Percentiles rank a stretch among this genome's conserved stretches.
These are phyloP conservation scores for Anser cygnoides DNA, from an alignment of 2,113 vertebrate genomes.

Conservation along the genomic window DNA sequence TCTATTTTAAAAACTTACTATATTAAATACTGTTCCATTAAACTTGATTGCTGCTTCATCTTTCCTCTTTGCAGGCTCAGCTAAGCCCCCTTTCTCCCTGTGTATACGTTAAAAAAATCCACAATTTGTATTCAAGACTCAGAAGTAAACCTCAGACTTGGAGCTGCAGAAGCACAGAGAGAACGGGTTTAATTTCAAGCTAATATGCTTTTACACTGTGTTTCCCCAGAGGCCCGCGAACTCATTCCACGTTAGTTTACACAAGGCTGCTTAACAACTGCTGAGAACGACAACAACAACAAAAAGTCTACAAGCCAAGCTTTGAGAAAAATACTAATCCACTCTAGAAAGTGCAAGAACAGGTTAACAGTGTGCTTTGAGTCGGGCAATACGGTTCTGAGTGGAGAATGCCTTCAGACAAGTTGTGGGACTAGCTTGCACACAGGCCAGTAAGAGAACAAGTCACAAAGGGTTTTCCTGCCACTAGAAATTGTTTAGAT, in stretches of 20 bases:
- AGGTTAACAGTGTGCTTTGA: neutral
- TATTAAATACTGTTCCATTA: neutral
- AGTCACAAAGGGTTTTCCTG: neutral
- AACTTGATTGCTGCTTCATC: neutral
- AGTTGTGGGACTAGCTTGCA: neutral
- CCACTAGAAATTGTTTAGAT: neutral
- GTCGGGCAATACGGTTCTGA: neutral
- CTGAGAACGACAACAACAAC: neutral
- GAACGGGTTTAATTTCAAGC: neutral
- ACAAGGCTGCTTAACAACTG: neutral
- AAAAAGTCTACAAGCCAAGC: neutral
- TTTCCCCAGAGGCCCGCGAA: constrained; percentile 7
- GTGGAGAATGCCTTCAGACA: neutral
- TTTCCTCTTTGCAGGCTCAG: neutral
- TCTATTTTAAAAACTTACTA: neutral
- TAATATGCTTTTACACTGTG: neutral
- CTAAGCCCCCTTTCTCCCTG: neutral
- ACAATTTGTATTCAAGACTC: neutral
- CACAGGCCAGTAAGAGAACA: neutral
- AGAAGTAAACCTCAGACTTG: neutral
- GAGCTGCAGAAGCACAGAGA: neutral
- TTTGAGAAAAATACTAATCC: neutral
- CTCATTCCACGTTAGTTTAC: neutral
- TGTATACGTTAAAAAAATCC: neutral
- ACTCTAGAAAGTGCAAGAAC: neutral